Evolutionary conservation across 1,140 invertebrate species (phyloP).

Genomic region (Saccostrea glomerata): DNA sequence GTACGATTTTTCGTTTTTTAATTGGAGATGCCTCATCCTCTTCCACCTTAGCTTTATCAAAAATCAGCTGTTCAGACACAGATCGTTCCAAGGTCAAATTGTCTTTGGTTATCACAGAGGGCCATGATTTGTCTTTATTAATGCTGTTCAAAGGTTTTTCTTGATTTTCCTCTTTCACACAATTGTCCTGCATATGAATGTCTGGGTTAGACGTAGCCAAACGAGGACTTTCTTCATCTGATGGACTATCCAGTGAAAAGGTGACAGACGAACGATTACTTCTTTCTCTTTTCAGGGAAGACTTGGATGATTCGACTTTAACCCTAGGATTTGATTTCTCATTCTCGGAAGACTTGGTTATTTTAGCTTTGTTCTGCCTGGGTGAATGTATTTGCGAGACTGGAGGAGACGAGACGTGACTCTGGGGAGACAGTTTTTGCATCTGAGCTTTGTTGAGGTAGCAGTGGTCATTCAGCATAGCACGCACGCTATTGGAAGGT

Average conservation of each 20-base stretch:
- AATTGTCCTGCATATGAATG: background rate
- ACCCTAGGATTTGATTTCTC: background rate
- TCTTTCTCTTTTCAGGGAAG: background rate
- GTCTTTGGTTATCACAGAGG: background rate
- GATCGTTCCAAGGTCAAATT: constrained; percentile 17
- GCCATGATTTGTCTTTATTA: constrained; percentile 9
- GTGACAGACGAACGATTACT: background rate
- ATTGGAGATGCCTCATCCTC: background rate
- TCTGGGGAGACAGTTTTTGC: constrained; percentile 51
- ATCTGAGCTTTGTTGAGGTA: constrained; percentile 58
- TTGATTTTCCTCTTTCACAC: background rate
- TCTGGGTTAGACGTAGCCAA: background rate
- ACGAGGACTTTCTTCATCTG: background rate
- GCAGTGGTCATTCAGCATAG: constrained; percentile 54
- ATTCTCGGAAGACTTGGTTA: constrained; percentile 7
- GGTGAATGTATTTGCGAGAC: background rate
- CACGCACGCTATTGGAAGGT: constrained; percentile 35
- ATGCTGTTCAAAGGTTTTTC: background rate
- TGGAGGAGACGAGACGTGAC: background rate
- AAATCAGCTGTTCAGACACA: constrained; percentile 10
- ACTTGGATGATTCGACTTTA: background rate
- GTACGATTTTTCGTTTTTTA: constrained; percentile 54
- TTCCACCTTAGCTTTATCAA: background rate
- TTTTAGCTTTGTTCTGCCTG: background rate
- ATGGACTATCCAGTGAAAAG: background rate